These are phyloP conservation scores for Copsychus sechellarum DNA, from an alignment of 2,113 vertebrate species.

Conservation along the genomic window DNA sequence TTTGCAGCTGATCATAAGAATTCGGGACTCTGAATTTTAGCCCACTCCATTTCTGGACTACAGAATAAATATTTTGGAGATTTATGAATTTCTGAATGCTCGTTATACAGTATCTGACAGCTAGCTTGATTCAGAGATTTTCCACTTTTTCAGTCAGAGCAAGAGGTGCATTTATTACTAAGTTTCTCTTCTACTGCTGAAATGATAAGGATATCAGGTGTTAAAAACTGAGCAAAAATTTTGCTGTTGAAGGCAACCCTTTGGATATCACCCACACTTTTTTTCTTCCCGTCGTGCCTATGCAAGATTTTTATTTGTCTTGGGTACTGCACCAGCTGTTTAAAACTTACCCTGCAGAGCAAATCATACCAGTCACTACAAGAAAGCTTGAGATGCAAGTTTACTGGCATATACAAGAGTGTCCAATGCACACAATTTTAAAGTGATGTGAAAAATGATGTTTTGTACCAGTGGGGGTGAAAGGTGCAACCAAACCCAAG, in stretches of 20 bases:
- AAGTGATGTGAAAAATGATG: neutral
- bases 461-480: neutral
- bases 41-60: neutral
- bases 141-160: neutral
- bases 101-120: neutral
- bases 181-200: neutral
- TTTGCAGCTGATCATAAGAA: neutral
- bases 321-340: neutral
- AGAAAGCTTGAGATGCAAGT: neutral
- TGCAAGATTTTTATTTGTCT: neutral
- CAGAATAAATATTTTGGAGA: neutral
- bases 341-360: conserved; percentile 14
- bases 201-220: neutral
- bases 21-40: neutral
- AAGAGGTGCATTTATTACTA: neutral
- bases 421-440: neutral
- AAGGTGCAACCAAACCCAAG: neutral
- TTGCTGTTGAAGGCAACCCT: neutral
- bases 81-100: neutral
- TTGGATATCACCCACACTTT: neutral
- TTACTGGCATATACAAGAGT: neutral
- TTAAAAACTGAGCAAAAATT: neutral
- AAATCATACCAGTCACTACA: neutral
- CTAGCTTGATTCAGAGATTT: neutral
- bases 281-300: neutral